A percentile compares a stretch with the other conserved stretches of the same genome.
These are phyloP conservation scores for Cyprinodon tularosa DNA, from an alignment of 2,113 vertebrate species.

Conservation along the genomic window DNA sequence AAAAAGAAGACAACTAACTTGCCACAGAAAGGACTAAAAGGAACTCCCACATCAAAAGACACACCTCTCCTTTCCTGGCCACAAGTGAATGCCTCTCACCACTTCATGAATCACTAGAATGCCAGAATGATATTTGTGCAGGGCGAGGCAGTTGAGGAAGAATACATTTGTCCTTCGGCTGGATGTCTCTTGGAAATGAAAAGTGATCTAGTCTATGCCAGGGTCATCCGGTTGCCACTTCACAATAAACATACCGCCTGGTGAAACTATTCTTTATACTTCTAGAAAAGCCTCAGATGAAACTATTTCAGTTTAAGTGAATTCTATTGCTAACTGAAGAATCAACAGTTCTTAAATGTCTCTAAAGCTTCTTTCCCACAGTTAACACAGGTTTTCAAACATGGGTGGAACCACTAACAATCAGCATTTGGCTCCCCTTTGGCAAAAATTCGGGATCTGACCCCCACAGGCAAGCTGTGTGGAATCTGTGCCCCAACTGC, in stretches of 20 bases:
- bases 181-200: conserved; percentile 28
- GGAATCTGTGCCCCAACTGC: too few species aligned
- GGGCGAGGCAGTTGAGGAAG: conserved; percentile 53
- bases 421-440: too few species aligned
- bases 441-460: too few species aligned
- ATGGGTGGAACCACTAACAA: too few species aligned
- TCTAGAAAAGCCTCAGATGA: neutral
- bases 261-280: neutral
- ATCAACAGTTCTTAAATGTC: neutral
- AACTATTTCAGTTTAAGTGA: neutral
- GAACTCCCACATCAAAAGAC: conserved; percentile 42
- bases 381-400: too few species aligned
- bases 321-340: neutral
- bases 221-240: neutral
- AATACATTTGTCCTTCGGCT: conserved; percentile 29
- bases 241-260: neutral
- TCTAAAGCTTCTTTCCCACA: too few species aligned
- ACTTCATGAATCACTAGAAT: conserved; percentile 64
- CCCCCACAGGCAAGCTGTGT: too few species aligned
- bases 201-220: neutral
- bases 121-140: conserved; percentile 55
- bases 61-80: conserved; percentile 17
- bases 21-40: conserved; percentile 18
- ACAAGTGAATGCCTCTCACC: conserved; percentile 48
- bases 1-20: conserved; percentile 24